A percentile compares a stretch with the other conserved stretches of the same genome.
phyloP scores from a whole-genome alignment of 2,888 invertebrate genomes.

The Agrochola macilenta region DNA sequence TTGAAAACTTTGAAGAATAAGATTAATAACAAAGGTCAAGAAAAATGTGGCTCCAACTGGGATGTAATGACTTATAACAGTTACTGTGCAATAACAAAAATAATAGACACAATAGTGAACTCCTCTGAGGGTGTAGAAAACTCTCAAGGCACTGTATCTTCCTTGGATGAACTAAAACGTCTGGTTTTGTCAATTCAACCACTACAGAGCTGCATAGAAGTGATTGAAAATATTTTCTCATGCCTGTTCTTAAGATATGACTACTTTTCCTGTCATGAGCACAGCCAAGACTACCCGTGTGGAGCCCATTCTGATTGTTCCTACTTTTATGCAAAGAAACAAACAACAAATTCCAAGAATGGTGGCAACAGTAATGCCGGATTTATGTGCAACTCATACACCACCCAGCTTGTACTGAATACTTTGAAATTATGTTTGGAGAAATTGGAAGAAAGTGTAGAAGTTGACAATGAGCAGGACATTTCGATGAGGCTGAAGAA shows the following conservation, averaged over 20 bases:
- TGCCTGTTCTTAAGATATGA: slow-evolving; percentile 92
- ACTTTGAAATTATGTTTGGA: slow-evolving; percentile 90
- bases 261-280: slow-evolving; percentile 90
- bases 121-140: slow-evolving; percentile 80
- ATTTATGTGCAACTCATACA: slow-evolving; percentile 91
- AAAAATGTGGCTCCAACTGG: slow-evolving; percentile 79
- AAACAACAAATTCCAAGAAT: slow-evolving; percentile 74
- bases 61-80: slow-evolving; percentile 88
- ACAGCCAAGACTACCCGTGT: slow-evolving; percentile 84
- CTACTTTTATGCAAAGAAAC: slow-evolving; percentile 88
- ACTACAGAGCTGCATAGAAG: slow-evolving; percentile 89
- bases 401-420: slow-evolving; percentile 90
- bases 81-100: slow-evolving; percentile 88
- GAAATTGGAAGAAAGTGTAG: slow-evolving; percentile 82
- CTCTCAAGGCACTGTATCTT: slow-evolving; percentile 80
- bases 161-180: slow-evolving; percentile 86
- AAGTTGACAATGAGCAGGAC: slow-evolving; percentile 73
- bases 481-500: slow-evolving; percentile 77
- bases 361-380: slow-evolving; percentile 80
- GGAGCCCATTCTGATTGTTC: slow-evolving; percentile 88
- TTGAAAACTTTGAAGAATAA: slow-evolving; percentile 78
- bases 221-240: slow-evolving; percentile 93
- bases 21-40: slow-evolving; percentile 68
- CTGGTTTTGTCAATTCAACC: slow-evolving; percentile 87
- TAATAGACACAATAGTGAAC: slow-evolving; percentile 87